Conservation (phyloP, 2,113 vertebrate species). For the Alouatta palliata region DNA sequence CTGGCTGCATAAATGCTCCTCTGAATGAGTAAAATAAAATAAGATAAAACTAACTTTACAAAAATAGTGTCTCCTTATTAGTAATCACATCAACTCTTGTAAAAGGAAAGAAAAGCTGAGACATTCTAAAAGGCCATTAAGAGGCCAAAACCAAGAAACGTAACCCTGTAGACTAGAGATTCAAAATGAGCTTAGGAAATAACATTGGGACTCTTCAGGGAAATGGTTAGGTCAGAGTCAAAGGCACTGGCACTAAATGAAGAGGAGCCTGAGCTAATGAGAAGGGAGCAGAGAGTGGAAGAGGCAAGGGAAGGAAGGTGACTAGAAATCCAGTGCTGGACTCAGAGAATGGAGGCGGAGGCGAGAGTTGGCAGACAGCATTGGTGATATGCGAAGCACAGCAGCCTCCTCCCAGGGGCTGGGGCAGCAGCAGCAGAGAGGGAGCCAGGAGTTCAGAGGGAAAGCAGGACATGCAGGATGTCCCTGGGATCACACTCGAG, state of each 20-base stretch:
- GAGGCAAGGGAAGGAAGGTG: not conserved
- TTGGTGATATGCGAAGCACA: accelerated
- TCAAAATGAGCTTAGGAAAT: constrained; percentile 19
- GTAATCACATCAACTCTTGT: not conserved
- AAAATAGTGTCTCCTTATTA: not conserved
- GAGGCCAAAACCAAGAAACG: not conserved
- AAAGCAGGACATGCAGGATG: not conserved
- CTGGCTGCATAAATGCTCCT: not conserved
- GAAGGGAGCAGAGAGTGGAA: not conserved
- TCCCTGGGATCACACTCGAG: not conserved
- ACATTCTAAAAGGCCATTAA: constrained; percentile 23
- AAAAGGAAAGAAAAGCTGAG: constrained; percentile 27
- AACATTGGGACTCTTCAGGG: not conserved
- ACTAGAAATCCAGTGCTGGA: not conserved
- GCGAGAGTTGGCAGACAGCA: not conserved
- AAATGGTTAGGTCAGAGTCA: constrained; percentile 23
- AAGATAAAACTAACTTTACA: not conserved
- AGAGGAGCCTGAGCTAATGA: constrained; percentile 18
- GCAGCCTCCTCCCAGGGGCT: not conserved
- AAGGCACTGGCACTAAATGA: constrained; percentile 21
- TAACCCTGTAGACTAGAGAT: not conserved
- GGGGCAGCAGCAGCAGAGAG: not conserved
- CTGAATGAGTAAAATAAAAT: not conserved
- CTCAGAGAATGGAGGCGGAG: accelerated
- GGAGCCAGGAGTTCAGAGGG: not conserved